Conservation (phyloP, 1,140 invertebrate species). For the Drosophila aff. region DNA sequence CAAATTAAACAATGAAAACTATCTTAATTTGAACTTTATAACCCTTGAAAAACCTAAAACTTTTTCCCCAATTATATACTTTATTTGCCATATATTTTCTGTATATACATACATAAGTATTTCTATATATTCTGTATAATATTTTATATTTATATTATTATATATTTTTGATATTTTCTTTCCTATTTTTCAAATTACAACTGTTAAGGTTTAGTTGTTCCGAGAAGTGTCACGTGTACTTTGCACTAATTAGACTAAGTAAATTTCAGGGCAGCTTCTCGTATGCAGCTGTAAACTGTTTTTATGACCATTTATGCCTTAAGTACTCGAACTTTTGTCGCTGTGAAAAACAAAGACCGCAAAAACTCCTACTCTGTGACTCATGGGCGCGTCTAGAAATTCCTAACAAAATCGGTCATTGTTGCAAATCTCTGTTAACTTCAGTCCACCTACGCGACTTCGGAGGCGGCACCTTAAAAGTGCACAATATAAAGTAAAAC, state of each 20-base stretch:
- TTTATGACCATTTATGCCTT: constrained; percentile 21
- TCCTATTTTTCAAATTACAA: too few species aligned
- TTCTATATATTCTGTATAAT: neutral
- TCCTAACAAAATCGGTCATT: constrained; percentile 38
- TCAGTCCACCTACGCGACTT: constrained; percentile 23
- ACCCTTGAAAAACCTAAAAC: neutral
- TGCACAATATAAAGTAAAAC: constrained; percentile 40
- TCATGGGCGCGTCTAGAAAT: constrained; percentile 57
- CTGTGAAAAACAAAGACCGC: constrained; percentile 16
- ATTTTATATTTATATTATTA: too few species aligned
- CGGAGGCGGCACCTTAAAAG: constrained; percentile 48
- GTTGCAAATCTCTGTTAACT: constrained; percentile 17
- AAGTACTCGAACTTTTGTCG: constrained; percentile 20
- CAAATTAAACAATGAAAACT: neutral
- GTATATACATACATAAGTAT: too few species aligned
- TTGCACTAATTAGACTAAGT: constrained; percentile 55
- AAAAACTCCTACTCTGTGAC: constrained; percentile 32
- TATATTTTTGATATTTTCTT: neutral
- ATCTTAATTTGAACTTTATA: neutral
- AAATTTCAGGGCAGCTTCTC: constrained; percentile 29
- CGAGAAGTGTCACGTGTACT: constrained; percentile 32
- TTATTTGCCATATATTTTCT: too few species aligned
- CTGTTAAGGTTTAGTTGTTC: neutral
- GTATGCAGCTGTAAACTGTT: constrained; percentile 5
- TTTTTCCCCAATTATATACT: neutral